Conservation (phyloP, 2,113 vertebrate species). For the Varanus komodoensis region DNA sequence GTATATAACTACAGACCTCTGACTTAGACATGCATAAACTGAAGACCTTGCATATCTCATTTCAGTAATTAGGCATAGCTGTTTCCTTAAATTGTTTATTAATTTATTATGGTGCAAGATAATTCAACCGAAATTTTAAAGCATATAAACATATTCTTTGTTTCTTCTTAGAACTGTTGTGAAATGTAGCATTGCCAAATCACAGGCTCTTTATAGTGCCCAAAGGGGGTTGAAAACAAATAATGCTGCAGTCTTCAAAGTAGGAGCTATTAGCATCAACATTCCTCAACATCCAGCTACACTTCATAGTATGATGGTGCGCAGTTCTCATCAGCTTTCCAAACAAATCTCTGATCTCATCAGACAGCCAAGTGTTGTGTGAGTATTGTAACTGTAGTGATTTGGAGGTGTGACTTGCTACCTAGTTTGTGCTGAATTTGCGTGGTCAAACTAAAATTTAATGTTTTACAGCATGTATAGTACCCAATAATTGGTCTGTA, state of each 20-base stretch:
- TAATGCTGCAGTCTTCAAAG: constrained; percentile 95
- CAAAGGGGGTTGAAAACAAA: constrained; percentile 95
- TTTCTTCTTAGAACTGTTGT: constrained; percentile 91
- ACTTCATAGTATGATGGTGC: constrained; percentile 99
- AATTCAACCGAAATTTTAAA: constrained; percentile 4
- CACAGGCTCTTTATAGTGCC: constrained; percentile 96
- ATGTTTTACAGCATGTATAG: not conserved
- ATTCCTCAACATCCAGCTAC: constrained; percentile 98
- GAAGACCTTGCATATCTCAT: not conserved
- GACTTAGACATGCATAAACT: not conserved
- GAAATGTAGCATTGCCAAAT: constrained; percentile 98
- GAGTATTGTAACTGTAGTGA: constrained; percentile 49
- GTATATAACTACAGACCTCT: not conserved
- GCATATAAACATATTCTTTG: accelerated
- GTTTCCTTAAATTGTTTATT: not conserved
- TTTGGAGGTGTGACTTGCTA: accelerated
- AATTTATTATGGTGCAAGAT: not conserved
- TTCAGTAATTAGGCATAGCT: constrained; percentile 61
- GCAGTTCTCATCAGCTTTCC: constrained; percentile 98
- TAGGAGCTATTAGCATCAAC: constrained; percentile 97
- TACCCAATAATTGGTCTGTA: not conserved
- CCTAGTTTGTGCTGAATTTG: accelerated
- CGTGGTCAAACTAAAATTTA: accelerated
- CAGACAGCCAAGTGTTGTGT: constrained; percentile 91
- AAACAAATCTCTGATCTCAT: constrained; percentile 99